These are phyloP conservation scores for Scaptomyza pallida DNA, from an alignment of 1,140 invertebrate species.

Conservation along the genomic window DNA sequence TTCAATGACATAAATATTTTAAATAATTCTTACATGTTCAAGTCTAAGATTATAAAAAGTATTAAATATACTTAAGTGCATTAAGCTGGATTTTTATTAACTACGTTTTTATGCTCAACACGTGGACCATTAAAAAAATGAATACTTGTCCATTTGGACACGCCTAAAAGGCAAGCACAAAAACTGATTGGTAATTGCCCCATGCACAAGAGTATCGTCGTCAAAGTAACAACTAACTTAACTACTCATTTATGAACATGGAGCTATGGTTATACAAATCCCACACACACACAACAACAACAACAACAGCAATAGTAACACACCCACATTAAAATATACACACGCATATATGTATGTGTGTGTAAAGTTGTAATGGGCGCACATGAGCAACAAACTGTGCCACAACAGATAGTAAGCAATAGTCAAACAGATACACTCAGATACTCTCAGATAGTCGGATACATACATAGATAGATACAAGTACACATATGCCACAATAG, in stretches of 20 bases:
- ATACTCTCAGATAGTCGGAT: conserved; percentile 6
- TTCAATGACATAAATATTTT: no score
- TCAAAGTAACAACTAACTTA: background rate
- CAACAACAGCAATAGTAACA: background rate
- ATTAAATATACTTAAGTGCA: background rate
- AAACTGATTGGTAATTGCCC: conserved; percentile 1
- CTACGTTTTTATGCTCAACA: background rate
- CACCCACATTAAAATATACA: background rate
- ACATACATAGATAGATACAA: background rate
- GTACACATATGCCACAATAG: conserved; percentile 33
- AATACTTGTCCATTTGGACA: background rate
- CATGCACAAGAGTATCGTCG: conserved; percentile 10
- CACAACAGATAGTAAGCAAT: conserved; percentile 25
- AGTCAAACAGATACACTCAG: conserved; percentile 2
- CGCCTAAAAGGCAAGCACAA: background rate
- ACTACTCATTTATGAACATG: conserved; percentile 1
- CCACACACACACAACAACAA: conserved; percentile 10
- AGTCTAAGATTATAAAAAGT: no score
- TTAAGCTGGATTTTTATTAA: background rate
- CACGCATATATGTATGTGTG: conserved; percentile 21
- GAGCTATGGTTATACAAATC: conserved; percentile 9
- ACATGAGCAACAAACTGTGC: conserved; percentile 25
- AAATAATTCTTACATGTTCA: no score
- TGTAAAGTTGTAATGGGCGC: conserved; percentile 25
- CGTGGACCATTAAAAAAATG: background rate